Conservation (phyloP, 2,888 invertebrate genomes). For the Cosmia trapezina region DNA sequence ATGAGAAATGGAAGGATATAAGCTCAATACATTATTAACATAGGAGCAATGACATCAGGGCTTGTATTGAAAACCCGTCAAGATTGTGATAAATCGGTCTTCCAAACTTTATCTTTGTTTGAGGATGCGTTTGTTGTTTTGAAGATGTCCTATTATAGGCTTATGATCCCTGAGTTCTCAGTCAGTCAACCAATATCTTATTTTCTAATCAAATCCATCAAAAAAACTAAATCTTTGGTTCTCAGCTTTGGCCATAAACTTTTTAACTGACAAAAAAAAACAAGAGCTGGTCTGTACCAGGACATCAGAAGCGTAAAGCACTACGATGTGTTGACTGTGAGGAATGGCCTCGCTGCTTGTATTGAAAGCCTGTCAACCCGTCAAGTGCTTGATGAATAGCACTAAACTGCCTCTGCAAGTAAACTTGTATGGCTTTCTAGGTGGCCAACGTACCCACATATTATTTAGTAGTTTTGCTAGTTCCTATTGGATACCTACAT, state of each 20-base stretch:
- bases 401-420: slow-evolving; percentile 46
- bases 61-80: background rate
- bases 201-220: background rate
- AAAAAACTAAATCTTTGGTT: background rate
- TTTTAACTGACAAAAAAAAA: background rate
- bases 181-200: background rate
- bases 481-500: background rate
- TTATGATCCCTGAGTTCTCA: no score
- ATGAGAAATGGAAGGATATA: slow-evolving; percentile 1
- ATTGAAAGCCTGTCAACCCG: slow-evolving; percentile 56
- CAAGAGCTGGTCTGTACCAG: slow-evolving; percentile 14
- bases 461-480: slow-evolving; percentile 8
- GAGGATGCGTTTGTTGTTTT: background rate
- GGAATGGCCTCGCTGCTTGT: slow-evolving; percentile 37
- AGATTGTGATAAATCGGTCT: slow-evolving; percentile 10
- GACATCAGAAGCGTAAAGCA: slow-evolving; percentile 30
- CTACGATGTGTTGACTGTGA: slow-evolving; percentile 39
- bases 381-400: slow-evolving; percentile 56
- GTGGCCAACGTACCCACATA: slow-evolving; percentile 1
- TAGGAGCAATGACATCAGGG: background rate
- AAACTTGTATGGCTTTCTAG: slow-evolving; percentile 20
- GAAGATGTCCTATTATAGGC: background rate
- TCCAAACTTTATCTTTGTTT: background rate
- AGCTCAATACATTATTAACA: no score
- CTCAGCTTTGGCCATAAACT: no score